These are phyloP conservation scores for Piliocolobus tephrosceles DNA, from an alignment of 2,113 vertebrate species.

Conservation along the genomic window DNA sequence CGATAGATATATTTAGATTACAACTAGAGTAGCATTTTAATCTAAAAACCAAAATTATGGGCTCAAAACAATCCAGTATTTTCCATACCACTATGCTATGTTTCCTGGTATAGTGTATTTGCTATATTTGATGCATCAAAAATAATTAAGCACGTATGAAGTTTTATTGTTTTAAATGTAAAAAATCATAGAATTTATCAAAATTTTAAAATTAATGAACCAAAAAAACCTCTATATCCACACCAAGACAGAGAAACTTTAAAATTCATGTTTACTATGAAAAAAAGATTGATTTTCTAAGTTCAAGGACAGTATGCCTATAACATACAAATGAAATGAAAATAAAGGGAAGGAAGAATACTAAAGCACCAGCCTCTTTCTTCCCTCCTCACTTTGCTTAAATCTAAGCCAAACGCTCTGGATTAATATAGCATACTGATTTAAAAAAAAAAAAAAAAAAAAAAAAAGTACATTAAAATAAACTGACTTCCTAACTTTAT, in stretches of 20 bases:
- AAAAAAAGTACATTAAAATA: constrained; percentile 45
- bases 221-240: constrained; percentile 25
- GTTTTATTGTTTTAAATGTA: constrained; percentile 37
- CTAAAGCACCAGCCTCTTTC: background rate
- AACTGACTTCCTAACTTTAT: constrained; percentile 38
- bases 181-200: constrained; percentile 43
- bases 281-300: constrained; percentile 52
- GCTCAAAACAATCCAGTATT: constrained; percentile 53
- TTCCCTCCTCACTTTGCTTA: constrained; percentile 20
- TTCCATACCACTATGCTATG: constrained; percentile 48
- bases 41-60: constrained; percentile 65
- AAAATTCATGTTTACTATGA: constrained; percentile 54
- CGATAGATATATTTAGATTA: constrained; percentile 70
- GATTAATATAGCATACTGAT: background rate
- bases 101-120: constrained; percentile 35
- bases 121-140: constrained; percentile 49
- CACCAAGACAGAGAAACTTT: constrained; percentile 46
- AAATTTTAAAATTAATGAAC: constrained; percentile 55
- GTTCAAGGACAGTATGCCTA: constrained; percentile 28
- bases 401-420: constrained; percentile 40
- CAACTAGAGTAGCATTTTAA: constrained; percentile 33
- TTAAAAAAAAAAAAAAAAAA: no score
- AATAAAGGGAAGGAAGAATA: constrained; percentile 44
- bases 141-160: constrained; percentile 57
- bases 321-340: constrained; percentile 10